Conservation (phyloP, 2,797 vertebrate species). For the Paratrypauchen microcephalus region DNA sequence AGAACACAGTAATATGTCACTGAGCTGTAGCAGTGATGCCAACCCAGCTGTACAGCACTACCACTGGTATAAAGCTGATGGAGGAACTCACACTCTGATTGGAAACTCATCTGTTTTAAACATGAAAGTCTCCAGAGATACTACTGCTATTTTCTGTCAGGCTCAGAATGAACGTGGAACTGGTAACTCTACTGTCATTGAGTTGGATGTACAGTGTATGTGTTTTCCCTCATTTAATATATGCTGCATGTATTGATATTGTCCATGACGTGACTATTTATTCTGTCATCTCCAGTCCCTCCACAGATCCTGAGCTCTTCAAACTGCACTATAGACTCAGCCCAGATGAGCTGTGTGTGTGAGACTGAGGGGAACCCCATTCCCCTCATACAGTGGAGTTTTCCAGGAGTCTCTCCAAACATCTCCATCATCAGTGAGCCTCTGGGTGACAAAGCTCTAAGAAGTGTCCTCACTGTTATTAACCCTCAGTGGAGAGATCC, state of each 20-base stretch:
- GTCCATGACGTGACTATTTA: too few relatives aligned
- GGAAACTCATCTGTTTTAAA: background rate
- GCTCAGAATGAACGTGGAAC: background rate
- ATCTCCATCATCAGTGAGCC: conserved; percentile 20
- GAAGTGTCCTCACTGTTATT: background rate
- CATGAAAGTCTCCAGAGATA: background rate
- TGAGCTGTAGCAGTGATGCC: conserved; percentile 24
- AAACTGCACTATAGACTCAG: conserved; percentile 1
- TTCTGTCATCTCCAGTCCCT: background rate
- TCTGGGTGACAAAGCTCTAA: conserved; percentile 1
- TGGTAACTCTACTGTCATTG: background rate
- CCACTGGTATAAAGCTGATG: conserved; percentile 16
- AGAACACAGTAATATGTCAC: background rate
- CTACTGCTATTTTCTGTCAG: background rate
- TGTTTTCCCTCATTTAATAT: background rate
- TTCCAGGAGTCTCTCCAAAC: conserved; percentile 2
- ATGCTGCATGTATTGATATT: too few relatives aligned
- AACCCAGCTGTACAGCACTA: conserved; percentile 16
- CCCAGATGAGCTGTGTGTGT: conserved; percentile 33
- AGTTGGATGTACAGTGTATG: conserved; percentile 14
- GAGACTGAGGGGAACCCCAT: conserved; percentile 36
- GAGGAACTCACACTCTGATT: background rate
- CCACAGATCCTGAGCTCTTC: background rate
- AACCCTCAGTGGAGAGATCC: background rate
- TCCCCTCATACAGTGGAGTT: conserved; percentile 35